These are phyloP conservation scores for Tachina fera DNA, from an alignment of 2,888 invertebrate genomes.

Conservation along the genomic window DNA sequence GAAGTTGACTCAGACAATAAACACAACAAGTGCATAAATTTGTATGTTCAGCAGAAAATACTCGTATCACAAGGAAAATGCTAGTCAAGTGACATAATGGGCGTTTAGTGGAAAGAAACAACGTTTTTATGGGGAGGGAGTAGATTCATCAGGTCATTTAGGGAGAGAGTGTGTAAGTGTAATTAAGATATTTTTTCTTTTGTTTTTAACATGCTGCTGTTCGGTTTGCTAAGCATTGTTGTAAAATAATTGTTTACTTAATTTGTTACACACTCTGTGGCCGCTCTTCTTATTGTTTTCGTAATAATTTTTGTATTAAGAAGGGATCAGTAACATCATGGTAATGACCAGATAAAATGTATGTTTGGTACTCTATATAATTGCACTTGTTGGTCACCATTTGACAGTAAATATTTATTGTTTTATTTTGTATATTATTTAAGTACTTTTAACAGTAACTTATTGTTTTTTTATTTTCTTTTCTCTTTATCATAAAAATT, in stretches of 20 bases:
- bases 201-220: conserved; percentile 2
- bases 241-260: conserved; percentile 31
- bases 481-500: conserved; percentile 34
- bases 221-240: background rate
- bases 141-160: conserved; percentile 56
- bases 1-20: conserved; percentile 29
- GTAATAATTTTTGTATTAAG: conserved; percentile 37
- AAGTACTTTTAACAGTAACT: conserved; percentile 22
- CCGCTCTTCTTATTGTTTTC: conserved; percentile 14
- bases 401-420: conserved; percentile 64
- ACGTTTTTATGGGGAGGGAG: conserved; percentile 37
- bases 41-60: conserved; percentile 42
- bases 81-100: conserved; percentile 60
- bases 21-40: conserved; percentile 63
- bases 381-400: conserved; percentile 60
- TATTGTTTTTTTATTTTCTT: conserved; percentile 33
- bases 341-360: conserved; percentile 53
- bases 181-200: conserved; percentile 60
- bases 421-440: conserved; percentile 46
- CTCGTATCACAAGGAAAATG: conserved; percentile 48
- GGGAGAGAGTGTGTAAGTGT: conserved; percentile 25
- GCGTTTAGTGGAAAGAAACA: conserved; percentile 46
- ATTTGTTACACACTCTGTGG: conserved; percentile 39
- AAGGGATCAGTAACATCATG: conserved; percentile 44
- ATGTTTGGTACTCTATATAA: conserved; percentile 9